phyloP scores from a whole-genome alignment of 2,113 vertebrate genomes.

The Lontra canadensis region DNA sequence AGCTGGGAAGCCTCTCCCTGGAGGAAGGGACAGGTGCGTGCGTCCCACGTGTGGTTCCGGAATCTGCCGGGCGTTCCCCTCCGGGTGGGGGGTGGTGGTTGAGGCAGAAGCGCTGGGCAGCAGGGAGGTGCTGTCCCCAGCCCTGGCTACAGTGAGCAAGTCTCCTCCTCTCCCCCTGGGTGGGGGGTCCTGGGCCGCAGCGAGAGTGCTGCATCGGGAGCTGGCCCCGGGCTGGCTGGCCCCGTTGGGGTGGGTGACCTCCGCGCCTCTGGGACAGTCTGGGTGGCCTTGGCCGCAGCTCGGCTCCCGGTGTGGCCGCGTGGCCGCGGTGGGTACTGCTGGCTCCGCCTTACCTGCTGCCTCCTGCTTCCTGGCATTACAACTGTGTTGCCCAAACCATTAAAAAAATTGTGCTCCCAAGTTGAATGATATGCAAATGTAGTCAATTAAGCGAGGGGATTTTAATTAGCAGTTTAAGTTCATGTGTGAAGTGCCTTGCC shows the following conservation, averaged over 20 bases:
- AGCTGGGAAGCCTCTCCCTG: background rate
- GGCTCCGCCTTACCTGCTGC: constrained; percentile 55
- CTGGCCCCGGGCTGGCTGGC: background rate
- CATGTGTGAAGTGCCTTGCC: constrained; percentile 89
- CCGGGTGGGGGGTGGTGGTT: background rate
- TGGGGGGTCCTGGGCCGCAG: background rate
- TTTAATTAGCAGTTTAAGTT: constrained; percentile 94
- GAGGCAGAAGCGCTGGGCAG: background rate
- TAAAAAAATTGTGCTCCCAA: constrained; percentile 75
- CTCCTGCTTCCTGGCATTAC: constrained; percentile 38
- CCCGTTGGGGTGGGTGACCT: background rate
- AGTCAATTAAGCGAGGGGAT: constrained; percentile 91
- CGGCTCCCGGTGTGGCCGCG: background rate
- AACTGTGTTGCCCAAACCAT: constrained; percentile 78
- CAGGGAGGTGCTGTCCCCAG: accelerated
- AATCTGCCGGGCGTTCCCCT: background rate
- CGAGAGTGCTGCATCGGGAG: background rate
- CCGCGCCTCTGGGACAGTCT: accelerated
- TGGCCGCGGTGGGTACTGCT: background rate
- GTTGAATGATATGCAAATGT: constrained; percentile 90
- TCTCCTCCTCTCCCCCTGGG: background rate
- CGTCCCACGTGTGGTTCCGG: accelerated
- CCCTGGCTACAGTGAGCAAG: accelerated
- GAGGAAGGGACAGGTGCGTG: background rate
- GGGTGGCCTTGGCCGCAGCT: background rate